Percentiles rank a stretch among this genome's conserved stretches.
Evolutionary conservation across 2,888 invertebrate genomes (phyloP).

Genomic region (Chrysolina americana): DNA sequence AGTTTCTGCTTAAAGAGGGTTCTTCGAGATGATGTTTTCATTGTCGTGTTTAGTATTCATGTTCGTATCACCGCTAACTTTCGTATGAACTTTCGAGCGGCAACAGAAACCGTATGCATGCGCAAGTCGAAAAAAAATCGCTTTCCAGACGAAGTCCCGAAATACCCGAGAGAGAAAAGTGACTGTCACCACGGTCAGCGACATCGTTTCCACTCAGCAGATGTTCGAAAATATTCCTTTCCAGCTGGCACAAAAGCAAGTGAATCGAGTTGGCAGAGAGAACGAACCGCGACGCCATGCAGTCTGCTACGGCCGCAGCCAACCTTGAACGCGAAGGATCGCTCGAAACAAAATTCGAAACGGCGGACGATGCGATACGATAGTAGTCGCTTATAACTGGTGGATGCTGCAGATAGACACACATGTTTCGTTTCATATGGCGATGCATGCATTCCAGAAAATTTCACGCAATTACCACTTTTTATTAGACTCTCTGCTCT

Average conservation of each 20-base stretch:
- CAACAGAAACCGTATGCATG: background rate
- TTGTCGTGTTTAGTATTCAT: too few species aligned
- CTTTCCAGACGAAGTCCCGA: conserved; percentile 8
- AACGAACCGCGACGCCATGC: conserved; percentile 8
- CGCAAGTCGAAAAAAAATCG: background rate
- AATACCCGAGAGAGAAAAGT: background rate
- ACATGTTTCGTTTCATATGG: conserved; percentile 21
- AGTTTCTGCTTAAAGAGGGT: too few species aligned
- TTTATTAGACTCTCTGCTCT: conserved; percentile 7
- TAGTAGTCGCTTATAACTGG: background rate
- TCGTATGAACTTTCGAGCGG: background rate
- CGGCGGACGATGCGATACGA: background rate
- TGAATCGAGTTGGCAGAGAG: conserved; percentile 1
- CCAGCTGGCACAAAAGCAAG: conserved; percentile 21
- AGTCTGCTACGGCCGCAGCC: conserved; percentile 2
- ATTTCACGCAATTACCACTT: conserved; percentile 19
- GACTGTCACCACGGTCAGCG: conserved; percentile 18
- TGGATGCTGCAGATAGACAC: background rate
- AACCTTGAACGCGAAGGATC: conserved; percentile 19
- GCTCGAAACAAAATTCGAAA: too few species aligned
- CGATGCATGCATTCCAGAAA: conserved; percentile 18
- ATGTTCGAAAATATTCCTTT: conserved; percentile 17
- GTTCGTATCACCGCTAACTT: too few species aligned
- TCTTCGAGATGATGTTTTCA: too few species aligned
- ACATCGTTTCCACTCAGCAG: conserved; percentile 7